Evolutionary conservation across 2,888 invertebrate species (phyloP), one percentile per base, ranked within the genome.

Genomic region (Prenolepis imparis): DNA sequence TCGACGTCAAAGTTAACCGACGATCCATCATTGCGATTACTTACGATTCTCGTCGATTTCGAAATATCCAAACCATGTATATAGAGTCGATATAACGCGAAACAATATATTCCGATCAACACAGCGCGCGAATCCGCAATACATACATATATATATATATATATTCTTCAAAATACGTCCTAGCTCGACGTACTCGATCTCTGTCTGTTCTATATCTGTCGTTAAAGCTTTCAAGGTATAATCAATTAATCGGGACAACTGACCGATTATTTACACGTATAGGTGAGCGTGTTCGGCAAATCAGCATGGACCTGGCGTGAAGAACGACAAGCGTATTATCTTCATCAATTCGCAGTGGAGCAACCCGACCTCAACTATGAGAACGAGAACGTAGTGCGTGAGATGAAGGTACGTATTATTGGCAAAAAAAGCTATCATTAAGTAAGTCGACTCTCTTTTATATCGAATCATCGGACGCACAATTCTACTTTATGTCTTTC

Each of bases 321-420:
- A 0, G 89, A 90, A 3, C 91, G 96, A 44, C 83, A 93, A 18
- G 94, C 95, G 86, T 96, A 94, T 92, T 96, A 96, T 88, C 94
- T 95, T 55, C 96, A 96, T 89, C 95, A 96, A 83, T 96, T 96
- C 87, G 93, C 95, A 9, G 83, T 90, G 0, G 93, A 95, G 55
- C 96, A 96, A 89, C 96, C 96, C 0, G 96, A 96, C 91, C 93
- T 96, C 1, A 96, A 96, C 92, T 95, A 94, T 87, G 91, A 94
- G 9, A 95, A 95, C 90, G 88, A 93, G 0, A 39, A 86, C 2
- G 94, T 95, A 12, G 75, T 87, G 8, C 28, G 68, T 1, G 95
- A 94, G 70, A 94, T 95, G 93, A 85, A 93, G 81, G 95, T 95
- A 87, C 11, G 77, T 63, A 55, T 24, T 48, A 63, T 80, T 21